A percentile compares a stretch with the other conserved stretches of the same genome.
phyloP scores from a whole-genome alignment of 2,113 vertebrate genomes.

The Oenanthe melanoleuca region DNA sequence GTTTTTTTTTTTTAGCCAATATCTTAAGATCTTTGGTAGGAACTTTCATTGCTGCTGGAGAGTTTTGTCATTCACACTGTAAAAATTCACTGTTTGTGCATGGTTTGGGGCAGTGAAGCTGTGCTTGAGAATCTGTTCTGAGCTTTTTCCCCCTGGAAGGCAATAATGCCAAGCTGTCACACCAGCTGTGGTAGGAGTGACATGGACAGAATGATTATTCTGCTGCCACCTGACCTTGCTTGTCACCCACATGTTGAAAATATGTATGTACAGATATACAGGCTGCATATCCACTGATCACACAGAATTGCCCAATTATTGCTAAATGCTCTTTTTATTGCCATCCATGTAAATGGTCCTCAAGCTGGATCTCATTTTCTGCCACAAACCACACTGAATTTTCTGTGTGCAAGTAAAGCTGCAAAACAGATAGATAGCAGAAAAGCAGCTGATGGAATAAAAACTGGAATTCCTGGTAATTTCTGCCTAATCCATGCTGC shows the following conservation, averaged over 20 bases:
- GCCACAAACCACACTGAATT: not conserved
- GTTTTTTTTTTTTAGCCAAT: not conserved
- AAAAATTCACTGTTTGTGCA: not conserved
- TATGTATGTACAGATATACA: accelerated
- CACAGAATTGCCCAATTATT: not conserved
- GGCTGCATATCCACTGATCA: not conserved
- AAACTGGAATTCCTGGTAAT: not conserved
- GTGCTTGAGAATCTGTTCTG: not conserved
- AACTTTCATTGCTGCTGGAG: not conserved
- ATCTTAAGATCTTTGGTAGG: not conserved
- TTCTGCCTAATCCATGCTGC: not conserved
- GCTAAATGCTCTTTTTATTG: not conserved
- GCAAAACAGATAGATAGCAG: not conserved
- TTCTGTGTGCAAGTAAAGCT: not conserved
- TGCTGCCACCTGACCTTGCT: not conserved
- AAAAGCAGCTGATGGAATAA: not conserved
- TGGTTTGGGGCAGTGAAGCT: not conserved
- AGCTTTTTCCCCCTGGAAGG: not conserved
- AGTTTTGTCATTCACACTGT: not conserved
- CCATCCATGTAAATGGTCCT: not conserved
- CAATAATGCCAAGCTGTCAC: not conserved
- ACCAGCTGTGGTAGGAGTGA: not conserved
- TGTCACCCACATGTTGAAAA: not conserved
- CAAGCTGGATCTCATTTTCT: not conserved
- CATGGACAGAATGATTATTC: not conserved